Conservation (phyloP, 2,113 vertebrate species). For the Mesocricetus auratus region DNA sequence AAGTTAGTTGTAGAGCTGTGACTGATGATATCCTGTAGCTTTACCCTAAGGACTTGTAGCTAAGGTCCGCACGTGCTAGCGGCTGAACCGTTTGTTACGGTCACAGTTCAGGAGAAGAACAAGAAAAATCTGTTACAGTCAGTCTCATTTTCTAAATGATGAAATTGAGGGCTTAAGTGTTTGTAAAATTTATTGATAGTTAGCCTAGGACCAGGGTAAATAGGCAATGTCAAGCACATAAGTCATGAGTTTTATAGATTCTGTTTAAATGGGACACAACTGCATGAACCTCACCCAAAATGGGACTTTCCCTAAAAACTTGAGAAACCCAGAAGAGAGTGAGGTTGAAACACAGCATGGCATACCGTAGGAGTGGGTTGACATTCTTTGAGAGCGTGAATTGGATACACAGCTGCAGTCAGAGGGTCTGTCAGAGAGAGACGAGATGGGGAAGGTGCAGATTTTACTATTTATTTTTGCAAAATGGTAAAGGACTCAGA, state of each 20-base stretch:
- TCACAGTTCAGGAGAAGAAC: background rate
- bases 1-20: background rate
- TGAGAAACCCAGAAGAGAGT: background rate
- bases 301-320: background rate
- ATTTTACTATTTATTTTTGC: background rate
- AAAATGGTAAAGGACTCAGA: background rate
- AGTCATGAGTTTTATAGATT: background rate
- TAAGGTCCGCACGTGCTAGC: background rate
- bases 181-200: background rate
- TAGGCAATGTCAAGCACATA: background rate
- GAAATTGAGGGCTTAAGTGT: background rate
- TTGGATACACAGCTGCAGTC: background rate
- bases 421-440: background rate
- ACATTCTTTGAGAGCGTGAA: background rate
- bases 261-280: background rate
- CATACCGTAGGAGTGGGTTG: background rate
- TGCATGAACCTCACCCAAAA: background rate
- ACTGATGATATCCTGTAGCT: background rate
- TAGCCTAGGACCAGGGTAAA: background rate
- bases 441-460: background rate
- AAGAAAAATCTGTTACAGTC: background rate
- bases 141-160: slow-evolving; percentile 12
- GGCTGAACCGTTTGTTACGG: background rate
- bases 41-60: background rate
- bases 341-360: background rate